These are phyloP conservation scores for Oreochromis grahami DNA, from an alignment of 2,797 vertebrate genomes.

Conservation along the genomic window DNA sequence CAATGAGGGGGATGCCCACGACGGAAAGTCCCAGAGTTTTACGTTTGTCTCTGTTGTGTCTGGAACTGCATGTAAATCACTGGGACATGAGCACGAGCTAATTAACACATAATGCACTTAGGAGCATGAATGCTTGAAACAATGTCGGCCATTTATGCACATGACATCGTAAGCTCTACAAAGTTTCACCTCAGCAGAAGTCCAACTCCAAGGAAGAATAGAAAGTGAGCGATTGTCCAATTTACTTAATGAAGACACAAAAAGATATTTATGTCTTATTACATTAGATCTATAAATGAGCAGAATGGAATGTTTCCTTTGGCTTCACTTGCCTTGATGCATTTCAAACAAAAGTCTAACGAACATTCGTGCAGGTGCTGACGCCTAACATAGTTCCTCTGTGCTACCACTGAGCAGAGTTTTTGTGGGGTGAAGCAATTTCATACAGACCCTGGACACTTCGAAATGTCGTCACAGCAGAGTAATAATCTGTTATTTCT, in stretches of 20 bases:
- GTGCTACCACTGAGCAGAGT: rapidly evolving
- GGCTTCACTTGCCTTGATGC: rapidly evolving
- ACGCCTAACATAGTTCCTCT: rapidly evolving
- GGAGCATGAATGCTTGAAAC: background rate
- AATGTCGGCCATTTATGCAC: background rate
- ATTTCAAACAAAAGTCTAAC: background rate
- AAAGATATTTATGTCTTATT: rapidly evolving
- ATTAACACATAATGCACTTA: background rate
- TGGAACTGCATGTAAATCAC: too few species aligned
- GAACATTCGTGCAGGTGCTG: rapidly evolving
- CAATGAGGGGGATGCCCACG: too few species aligned
- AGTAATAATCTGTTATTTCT: background rate
- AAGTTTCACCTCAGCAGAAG: background rate
- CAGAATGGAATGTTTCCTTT: rapidly evolving
- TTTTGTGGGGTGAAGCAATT: background rate
- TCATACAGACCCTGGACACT: background rate
- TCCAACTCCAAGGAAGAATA: too few species aligned
- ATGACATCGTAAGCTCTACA: rapidly evolving
- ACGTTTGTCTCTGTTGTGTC: too few species aligned
- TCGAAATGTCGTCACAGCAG: rapidly evolving
- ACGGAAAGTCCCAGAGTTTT: too few species aligned
- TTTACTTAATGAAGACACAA: background rate
- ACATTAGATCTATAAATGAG: background rate
- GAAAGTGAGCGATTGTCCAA: background rate
- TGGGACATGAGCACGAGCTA: background rate